Base-by-base conservation (phyloP, 1,140 invertebrate species). In the Leptinotarsa texana region DNA sequence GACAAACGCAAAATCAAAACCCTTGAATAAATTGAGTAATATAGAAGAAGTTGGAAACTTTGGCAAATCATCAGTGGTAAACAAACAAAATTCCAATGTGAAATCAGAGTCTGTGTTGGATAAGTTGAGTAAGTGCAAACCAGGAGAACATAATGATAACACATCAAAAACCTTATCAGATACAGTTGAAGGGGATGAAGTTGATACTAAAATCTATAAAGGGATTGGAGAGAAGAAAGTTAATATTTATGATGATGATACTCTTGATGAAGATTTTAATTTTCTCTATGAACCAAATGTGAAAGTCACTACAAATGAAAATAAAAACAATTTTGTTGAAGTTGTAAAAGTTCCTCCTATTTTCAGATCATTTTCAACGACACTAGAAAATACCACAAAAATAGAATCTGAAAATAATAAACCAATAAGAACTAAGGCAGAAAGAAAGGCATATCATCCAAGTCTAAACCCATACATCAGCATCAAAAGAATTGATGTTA, bases 401-500 rank as follows among this genome's bases (percentile, higher is more conserved):
- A 22, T 63, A 63, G n/a, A 63, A 18, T 22, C 21, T 17, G 27
- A 67, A 67, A 67, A 42, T 27, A 24, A 27, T 24, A 67, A 67
- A 27, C 65, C 65, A 4, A 22, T 67, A 4, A 67, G 24, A 13
- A 67, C 65, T 8, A 67, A 67, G 42, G 65, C 65, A n/a, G 65
- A 67, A 27, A 24, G 42, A 67, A 67, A 67, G 42, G 18, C 24
- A 33, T 67, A 67, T 27, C 17, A 67, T 42, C 42, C 42, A 3
- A n/a, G 17, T 11, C 65, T 67, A 8, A 67, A 67, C 6, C 65
- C 65, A 11, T 67, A 67, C 15, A 42, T 67, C 3, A 67, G 65
- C 13, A 67, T 67, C 65, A 27, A 67, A 67, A 67, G 65, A 67
- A n/a, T 67, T n/a, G 42, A 67, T 42, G 42, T 67, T 17, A 67